Evolutionary conservation across 2,888 invertebrate genomes (phyloP).

Genomic region (Aethes cnicana): DNA sequence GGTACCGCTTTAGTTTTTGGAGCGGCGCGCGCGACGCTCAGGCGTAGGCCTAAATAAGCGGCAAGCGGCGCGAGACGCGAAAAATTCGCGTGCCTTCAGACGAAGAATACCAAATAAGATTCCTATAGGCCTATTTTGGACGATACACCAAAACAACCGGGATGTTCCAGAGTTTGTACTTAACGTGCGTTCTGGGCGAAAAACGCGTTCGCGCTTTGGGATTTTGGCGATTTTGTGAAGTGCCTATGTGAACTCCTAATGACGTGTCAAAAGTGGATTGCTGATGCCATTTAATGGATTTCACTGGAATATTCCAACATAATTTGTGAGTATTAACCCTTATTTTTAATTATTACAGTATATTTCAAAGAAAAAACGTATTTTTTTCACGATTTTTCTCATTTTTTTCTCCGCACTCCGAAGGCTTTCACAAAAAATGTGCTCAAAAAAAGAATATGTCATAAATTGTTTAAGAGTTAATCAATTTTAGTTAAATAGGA

Average conservation of each 20-base stretch:
- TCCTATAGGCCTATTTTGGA: conserved; percentile 78
- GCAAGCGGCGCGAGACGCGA: conserved; percentile 56
- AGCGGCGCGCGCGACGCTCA: conserved; percentile 39
- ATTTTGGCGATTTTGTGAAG: conserved; percentile 55
- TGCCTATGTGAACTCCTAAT: conserved; percentile 46
- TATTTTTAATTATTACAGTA: conserved; percentile 34
- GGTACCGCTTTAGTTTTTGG: conserved; percentile 17
- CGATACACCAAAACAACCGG: conserved; percentile 39
- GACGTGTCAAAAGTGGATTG: conserved; percentile 36
- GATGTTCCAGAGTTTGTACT: conserved; percentile 45
- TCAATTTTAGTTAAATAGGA: neutral
- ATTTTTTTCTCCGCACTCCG: neutral
- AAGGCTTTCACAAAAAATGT: neutral
- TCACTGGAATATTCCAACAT: conserved; percentile 33
- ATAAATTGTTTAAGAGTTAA: neutral
- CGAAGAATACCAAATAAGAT: conserved; percentile 67
- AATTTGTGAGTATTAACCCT: conserved; percentile 55
- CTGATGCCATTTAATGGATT: conserved; percentile 42
- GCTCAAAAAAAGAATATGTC: neutral
- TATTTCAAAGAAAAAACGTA: conserved; percentile 18
- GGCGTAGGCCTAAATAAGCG: conserved; percentile 68
- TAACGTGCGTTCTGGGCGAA: conserved; percentile 48
- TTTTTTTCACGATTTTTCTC: conserved; percentile 26
- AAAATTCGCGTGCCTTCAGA: conserved; percentile 62
- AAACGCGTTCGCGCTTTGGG: conserved; percentile 39